These are phyloP conservation scores for Anabacerthia variegaticeps DNA, from an alignment of 2,797 vertebrate genomes.

Conservation along the genomic window DNA sequence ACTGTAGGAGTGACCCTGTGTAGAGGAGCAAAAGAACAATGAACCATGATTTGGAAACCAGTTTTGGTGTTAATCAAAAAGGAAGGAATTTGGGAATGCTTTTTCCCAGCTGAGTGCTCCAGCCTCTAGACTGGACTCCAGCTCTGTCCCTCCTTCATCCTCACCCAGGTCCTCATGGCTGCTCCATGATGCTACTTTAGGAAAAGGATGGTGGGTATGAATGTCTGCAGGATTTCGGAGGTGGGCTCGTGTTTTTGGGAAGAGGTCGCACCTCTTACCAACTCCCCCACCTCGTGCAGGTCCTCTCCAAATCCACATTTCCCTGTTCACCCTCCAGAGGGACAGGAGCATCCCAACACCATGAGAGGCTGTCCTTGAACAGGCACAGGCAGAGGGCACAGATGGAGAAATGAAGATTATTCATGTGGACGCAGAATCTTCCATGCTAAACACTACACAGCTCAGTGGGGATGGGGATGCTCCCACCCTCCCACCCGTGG, in stretches of 20 bases:
- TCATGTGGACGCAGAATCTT: not conserved
- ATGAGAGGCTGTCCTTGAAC: not conserved
- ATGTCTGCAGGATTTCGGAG: not conserved
- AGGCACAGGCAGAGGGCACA: not conserved
- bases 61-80: not conserved
- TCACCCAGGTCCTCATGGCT: not conserved
- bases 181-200: accelerated
- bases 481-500: not conserved
- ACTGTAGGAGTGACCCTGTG: accelerated
- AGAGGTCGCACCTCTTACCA: not conserved
- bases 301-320: not conserved
- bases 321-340: not conserved
- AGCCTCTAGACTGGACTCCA: not conserved
- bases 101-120: not conserved
- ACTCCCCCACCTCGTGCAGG: accelerated
- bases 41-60: not conserved
- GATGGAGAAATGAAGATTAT: not conserved
- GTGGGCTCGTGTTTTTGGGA: not conserved
- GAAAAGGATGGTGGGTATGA: not conserved
- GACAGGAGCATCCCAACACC: not conserved
- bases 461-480: not conserved
- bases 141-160: not conserved
- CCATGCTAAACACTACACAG: accelerated
- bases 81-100: not conserved
- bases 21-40: not conserved